phyloP scores from a whole-genome alignment of 1,140 invertebrate species.

The Drosophila nigrodunni region DNA sequence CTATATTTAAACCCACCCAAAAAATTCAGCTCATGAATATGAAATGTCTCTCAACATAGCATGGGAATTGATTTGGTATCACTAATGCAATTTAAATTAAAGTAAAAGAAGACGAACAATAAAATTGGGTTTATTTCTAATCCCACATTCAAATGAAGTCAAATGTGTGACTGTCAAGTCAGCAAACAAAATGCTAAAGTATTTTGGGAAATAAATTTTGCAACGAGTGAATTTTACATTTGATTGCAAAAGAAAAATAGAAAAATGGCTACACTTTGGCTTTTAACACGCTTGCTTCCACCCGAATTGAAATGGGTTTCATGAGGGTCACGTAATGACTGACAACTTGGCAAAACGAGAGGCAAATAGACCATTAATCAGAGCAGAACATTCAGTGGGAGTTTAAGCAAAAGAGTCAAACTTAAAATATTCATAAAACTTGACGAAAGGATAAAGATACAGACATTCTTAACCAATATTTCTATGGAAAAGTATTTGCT shows the following conservation, averaged over 20 bases:
- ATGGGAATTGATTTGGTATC: background rate
- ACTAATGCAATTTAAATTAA: too few species aligned
- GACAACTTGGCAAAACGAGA: constrained; percentile 14
- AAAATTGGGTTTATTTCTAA: too few species aligned
- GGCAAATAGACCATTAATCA: constrained; percentile 17
- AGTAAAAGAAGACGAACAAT: too few species aligned
- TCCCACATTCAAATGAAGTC: background rate
- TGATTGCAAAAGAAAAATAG: constrained; percentile 9
- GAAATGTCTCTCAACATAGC: background rate
- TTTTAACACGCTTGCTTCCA: background rate
- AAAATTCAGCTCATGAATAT: constrained; percentile 13
- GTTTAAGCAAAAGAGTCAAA: background rate
- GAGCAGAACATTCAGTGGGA: background rate
- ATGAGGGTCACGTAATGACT: constrained; percentile 6
- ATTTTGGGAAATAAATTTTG: too few species aligned
- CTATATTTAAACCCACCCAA: constrained; percentile 13
- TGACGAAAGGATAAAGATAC: background rate
- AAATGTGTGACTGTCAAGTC: background rate
- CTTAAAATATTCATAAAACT: background rate
- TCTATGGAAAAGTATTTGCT: background rate
- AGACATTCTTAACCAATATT: background rate
- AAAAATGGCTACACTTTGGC: background rate
- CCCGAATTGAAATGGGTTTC: constrained; percentile 2
- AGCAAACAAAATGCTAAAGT: too few species aligned
- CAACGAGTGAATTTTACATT: too few species aligned